Percentiles rank a stretch among this genome's conserved stretches.
Evolutionary conservation across 1,140 invertebrate genomes (phyloP).

Genomic region (Calephelis nemesis): DNA sequence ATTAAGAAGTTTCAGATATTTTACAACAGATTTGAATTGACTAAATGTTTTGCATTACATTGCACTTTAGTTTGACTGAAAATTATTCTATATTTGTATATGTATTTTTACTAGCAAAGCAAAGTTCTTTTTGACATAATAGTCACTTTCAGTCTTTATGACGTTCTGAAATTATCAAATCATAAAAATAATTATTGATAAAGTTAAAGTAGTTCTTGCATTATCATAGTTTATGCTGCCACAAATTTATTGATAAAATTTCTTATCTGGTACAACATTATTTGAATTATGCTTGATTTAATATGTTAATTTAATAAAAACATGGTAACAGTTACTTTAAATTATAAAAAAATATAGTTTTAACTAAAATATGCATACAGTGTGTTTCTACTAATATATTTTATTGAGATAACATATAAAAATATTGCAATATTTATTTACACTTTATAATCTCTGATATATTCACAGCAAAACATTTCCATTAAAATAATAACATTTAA

Average conservation of each 20-base stretch:
- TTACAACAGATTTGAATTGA: too few relatives aligned
- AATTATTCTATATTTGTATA: not conserved
- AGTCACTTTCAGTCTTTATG: not conserved
- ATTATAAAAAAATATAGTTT: not conserved
- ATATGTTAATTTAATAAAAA: not conserved
- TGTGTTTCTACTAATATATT: not conserved
- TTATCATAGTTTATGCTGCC: not conserved
- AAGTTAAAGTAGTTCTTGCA: not conserved
- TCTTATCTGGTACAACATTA: not conserved
- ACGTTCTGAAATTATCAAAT: not conserved
- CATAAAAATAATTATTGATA: not conserved
- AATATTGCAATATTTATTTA: slow-evolving; percentile 59
- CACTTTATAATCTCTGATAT: slow-evolving; percentile 21
- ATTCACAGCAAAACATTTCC: slow-evolving; percentile 6
- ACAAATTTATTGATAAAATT: slow-evolving; percentile 7
- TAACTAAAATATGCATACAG: slow-evolving; percentile 7
- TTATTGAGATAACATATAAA: slow-evolving; percentile 34
- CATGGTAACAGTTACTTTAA: slow-evolving; percentile 18
- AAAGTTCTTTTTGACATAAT: not conserved
- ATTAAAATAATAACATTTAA: slow-evolving; percentile 40
- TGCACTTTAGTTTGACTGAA: not conserved
- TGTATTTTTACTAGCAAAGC: not conserved
- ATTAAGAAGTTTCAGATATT: too few relatives aligned
- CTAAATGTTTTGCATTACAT: not conserved
- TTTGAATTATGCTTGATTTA: not conserved